Percentiles rank a stretch among this genome's conserved stretches.
These are phyloP conservation scores for Bombus picipes DNA, from an alignment of 1,140 invertebrate species.

Conservation along the genomic window DNA sequence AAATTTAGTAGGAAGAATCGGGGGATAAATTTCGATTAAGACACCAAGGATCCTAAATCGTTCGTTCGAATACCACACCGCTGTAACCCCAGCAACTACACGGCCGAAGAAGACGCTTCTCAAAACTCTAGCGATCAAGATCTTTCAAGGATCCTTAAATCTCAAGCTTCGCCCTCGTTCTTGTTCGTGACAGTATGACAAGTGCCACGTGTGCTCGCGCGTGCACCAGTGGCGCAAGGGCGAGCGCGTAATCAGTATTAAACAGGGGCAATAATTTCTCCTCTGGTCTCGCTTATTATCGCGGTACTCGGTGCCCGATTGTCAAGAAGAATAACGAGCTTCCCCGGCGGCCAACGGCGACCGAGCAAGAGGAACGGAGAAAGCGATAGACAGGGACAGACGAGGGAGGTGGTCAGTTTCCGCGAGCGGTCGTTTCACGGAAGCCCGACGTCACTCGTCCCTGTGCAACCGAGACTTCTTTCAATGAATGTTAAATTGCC, in stretches of 20 bases:
- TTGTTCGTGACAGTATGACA: not conserved
- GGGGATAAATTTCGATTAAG: no score
- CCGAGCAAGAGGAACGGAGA: not conserved
- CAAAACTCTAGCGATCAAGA: not conserved
- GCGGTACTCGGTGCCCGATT: slow-evolving; percentile 12
- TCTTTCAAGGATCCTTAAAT: not conserved
- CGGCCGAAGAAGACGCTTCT: no score
- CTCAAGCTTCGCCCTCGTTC: not conserved
- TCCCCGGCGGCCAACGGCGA: slow-evolving; percentile 11
- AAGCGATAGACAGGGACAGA: not conserved
- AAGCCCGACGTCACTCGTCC: slow-evolving; percentile 19
- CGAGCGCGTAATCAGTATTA: slow-evolving; percentile 47
- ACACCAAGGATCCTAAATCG: no score
- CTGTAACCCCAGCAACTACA: no score
- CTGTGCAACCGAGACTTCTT: slow-evolving; percentile 40
- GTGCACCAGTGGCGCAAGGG: not conserved
- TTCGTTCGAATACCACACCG: no score
- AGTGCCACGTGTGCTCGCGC: not conserved
- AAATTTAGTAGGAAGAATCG: no score
- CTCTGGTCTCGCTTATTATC: slow-evolving; percentile 37
- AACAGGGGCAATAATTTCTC: slow-evolving; percentile 49
- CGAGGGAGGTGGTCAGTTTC: not conserved
- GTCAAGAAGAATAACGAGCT: slow-evolving; percentile 53
- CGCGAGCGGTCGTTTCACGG: slow-evolving; percentile 30
- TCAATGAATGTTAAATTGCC: slow-evolving; percentile 62